Evolutionary conservation across 2,888 invertebrate genomes (phyloP), one percentile per base, ranked within the genome.

Genomic region (Steinernema hermaphroditum): DNA sequence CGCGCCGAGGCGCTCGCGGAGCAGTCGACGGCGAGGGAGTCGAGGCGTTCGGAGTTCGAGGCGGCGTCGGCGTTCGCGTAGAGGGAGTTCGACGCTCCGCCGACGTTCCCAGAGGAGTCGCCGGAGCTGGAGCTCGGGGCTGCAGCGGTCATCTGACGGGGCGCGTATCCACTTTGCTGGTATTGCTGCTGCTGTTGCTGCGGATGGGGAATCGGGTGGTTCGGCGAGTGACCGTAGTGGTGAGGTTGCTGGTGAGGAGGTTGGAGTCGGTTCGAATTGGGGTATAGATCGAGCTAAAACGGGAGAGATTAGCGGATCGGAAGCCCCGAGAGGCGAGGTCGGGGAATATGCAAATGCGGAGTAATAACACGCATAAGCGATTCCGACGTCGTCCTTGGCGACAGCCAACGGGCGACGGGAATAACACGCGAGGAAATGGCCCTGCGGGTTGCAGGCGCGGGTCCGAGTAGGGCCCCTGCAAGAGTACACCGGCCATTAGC

Each of bases 291-390:
- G 62, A 34, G 62, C 62, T 62, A 32, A 62, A 62, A 62, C 29
- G 27, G 32, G 14, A 14, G 19, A 62, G 29, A 29, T 62, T 24
- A 62, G 62, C 32, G 62, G 24, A 27, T 29, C 27, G 19, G 29
- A 29, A 27, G 62, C 22, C 22, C 29, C 27, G 19, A 16, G 62
- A 32, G 62, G 32, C 27, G 9, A 29, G 19, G 32, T 62, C 27
- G 54, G 34, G 29, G 62, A 62, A 32, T 62, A 62, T 62, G 62
- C 62, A 62, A 62, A 62, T 62, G n/a, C n/a, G n/a, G 62, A 62
- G 32, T 62, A 62, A 32, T 32, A 62, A 62, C 32, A 62, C 62
- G 27, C 54, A 27, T 54, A 54, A 54, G 19, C 62, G 50, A 50
- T 50, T 50, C 24, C 24, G 12, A 34, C 62, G 62, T 62, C 62